A percentile compares a stretch with the other conserved stretches of the same genome.
These are phyloP conservation scores for Glaucopsyche alexis DNA, from an alignment of 2,888 invertebrate genomes.

Conservation along the genomic window DNA sequence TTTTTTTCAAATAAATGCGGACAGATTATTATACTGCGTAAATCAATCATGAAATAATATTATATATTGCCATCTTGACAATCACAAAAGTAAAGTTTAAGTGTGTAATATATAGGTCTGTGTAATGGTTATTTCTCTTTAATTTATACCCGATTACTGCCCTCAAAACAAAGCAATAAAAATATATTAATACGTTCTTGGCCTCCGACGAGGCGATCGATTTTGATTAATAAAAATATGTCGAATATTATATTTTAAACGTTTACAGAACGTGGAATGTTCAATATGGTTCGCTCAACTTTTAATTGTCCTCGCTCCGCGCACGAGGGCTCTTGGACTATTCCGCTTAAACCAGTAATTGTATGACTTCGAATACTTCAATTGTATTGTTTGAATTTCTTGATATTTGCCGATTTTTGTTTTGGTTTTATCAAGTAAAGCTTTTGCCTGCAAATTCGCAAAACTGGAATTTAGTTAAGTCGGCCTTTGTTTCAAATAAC, in stretches of 20 bases:
- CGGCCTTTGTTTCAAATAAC: not conserved
- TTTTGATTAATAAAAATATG: not conserved
- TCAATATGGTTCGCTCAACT: conserved; percentile 8
- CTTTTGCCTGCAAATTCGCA: not conserved
- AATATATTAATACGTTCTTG: not conserved
- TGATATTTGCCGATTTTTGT: conserved; percentile 3
- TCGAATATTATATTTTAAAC: conserved; percentile 11
- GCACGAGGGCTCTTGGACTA: conserved; percentile 9
- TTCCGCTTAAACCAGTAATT: conserved; percentile 16
- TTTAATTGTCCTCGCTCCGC: conserved; percentile 20
- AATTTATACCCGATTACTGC: no score
- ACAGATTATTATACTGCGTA: no score
- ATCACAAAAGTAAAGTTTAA: no score
- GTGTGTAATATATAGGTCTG: no score
- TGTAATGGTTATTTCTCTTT: no score
- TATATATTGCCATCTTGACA: no score
- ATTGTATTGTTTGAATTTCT: conserved; percentile 7
- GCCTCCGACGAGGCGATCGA: not conserved
- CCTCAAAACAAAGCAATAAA: not conserved
- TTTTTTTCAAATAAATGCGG: no score
- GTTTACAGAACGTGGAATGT: conserved; percentile 9
- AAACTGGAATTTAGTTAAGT: not conserved
- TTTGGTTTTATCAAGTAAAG: not conserved
- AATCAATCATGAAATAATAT: no score
- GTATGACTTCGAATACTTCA: conserved; percentile 1